Conservation (phyloP, 64 coral and sea anemone genomes). For the Montipora capricornis region DNA sequence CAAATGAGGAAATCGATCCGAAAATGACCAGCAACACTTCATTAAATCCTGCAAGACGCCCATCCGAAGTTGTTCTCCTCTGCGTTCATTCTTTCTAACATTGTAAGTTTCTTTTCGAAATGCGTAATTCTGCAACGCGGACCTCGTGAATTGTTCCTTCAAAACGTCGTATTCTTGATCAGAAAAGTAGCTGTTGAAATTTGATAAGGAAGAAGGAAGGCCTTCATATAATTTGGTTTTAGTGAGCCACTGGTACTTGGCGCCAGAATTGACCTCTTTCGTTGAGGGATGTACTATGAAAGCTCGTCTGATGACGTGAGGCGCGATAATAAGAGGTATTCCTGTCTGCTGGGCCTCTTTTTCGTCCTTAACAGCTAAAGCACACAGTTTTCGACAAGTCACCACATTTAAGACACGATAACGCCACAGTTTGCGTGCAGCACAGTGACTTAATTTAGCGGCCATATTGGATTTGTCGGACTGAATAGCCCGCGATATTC, state of each 20-base stretch:
- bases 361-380: slow-evolving; percentile 31
- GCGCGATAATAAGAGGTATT: slow-evolving; percentile 81
- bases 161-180: slow-evolving; percentile 46
- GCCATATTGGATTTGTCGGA: slow-evolving; percentile 50
- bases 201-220: slow-evolving; percentile 47
- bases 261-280: slow-evolving; percentile 42
- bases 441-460: not conserved
- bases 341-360: slow-evolving; percentile 73
- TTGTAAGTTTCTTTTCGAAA: slow-evolving; percentile 74
- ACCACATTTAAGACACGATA: not conserved
- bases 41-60: slow-evolving; percentile 80
- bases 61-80: slow-evolving; percentile 61
- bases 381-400: slow-evolving; percentile 32
- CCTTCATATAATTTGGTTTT: slow-evolving; percentile 72
- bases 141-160: slow-evolving; percentile 42
- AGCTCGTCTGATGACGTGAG: slow-evolving; percentile 87
- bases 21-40: slow-evolving; percentile 66
- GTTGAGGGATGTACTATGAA: slow-evolving; percentile 86
- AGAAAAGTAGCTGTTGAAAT: slow-evolving; percentile 26
- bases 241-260: slow-evolving; percentile 85
- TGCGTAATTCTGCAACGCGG: slow-evolving; percentile 69
- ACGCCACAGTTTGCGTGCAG: not conserved
- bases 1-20: slow-evolving; percentile 57
- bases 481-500: slow-evolving; percentile 48
- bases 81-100: slow-evolving; percentile 41